These are phyloP conservation scores for Petrocephalus schoutedeni DNA, from an alignment of 2,797 vertebrate species.

Conservation along the genomic window DNA sequence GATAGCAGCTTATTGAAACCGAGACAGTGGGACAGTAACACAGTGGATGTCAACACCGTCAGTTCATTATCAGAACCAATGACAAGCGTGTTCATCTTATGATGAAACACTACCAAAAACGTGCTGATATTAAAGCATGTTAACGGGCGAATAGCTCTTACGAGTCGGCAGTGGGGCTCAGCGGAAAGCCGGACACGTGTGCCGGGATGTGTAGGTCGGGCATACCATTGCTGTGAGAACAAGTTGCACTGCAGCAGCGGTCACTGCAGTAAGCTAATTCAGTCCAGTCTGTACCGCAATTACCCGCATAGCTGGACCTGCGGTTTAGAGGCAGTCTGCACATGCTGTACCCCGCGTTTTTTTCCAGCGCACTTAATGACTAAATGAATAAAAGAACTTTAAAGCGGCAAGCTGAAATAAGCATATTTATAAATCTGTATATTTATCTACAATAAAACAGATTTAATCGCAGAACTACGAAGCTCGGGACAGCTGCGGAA, in stretches of 20 bases:
- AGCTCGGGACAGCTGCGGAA: background rate
- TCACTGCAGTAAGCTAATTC: slow-evolving; percentile 18
- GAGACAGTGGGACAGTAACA: background rate
- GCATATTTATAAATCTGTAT: background rate
- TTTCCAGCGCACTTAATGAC: background rate
- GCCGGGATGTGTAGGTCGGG: background rate
- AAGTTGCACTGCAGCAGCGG: slow-evolving; percentile 6
- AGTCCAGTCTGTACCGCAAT: background rate
- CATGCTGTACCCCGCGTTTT: background rate
- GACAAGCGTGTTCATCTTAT: background rate
- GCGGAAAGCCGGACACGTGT: background rate
- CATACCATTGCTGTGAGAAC: background rate
- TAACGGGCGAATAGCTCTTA: background rate
- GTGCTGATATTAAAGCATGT: background rate
- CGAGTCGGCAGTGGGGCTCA: background rate
- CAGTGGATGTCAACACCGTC: background rate
- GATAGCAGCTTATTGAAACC: background rate
- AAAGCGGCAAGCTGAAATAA: background rate
- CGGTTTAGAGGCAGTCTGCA: background rate
- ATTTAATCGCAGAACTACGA: background rate
- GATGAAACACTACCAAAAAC: background rate
- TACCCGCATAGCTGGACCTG: slow-evolving; percentile 1
- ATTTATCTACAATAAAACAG: background rate
- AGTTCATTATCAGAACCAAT: background rate
- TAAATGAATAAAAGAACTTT: background rate